These are phyloP conservation scores for Pocillopora meandrina DNA, from an alignment of 92 coral and sea anemone genomes.

Conservation along the genomic window DNA sequence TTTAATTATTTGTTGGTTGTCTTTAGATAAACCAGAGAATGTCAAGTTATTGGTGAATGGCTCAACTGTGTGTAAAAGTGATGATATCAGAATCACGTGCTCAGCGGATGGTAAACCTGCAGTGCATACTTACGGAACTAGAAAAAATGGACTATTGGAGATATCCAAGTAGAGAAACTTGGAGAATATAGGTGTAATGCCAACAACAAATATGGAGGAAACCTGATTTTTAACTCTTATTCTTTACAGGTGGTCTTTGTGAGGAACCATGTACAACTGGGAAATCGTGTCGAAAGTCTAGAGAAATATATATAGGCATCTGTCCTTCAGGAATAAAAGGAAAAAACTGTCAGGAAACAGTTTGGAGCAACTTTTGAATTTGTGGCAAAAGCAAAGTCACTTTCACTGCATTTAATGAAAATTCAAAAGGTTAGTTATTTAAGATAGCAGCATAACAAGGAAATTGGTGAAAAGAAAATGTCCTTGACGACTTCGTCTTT, in stretches of 20 bases:
- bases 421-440: too few species aligned
- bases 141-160: background rate
- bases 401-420: too few species aligned
- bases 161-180: background rate
- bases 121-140: constrained; percentile 5
- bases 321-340: too few species aligned
- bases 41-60: background rate
- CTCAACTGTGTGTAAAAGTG: constrained; percentile 31
- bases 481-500: constrained; percentile 46
- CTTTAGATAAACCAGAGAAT: constrained; percentile 24
- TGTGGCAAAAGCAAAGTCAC: too few species aligned
- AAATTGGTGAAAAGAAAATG: constrained; percentile 93
- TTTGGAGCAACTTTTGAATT: too few species aligned
- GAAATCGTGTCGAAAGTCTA: too few species aligned
- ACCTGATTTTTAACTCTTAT: too few species aligned
- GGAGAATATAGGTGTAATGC: constrained; percentile 23
- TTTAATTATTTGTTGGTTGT: background rate
- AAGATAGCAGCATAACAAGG: constrained; percentile 54
- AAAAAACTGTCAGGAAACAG: too few species aligned
- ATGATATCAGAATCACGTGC: constrained; percentile 32
- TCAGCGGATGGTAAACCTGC: constrained; percentile 46
- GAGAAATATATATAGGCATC: too few species aligned
- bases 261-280: too few species aligned
- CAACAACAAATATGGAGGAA: background rate
- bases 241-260: too few species aligned